Percentiles rank a stretch among this genome's conserved stretches.
These are phyloP conservation scores for Leucoraja erinaceus DNA, from an alignment of 2,113 vertebrate genomes.

Conservation along the genomic window DNA sequence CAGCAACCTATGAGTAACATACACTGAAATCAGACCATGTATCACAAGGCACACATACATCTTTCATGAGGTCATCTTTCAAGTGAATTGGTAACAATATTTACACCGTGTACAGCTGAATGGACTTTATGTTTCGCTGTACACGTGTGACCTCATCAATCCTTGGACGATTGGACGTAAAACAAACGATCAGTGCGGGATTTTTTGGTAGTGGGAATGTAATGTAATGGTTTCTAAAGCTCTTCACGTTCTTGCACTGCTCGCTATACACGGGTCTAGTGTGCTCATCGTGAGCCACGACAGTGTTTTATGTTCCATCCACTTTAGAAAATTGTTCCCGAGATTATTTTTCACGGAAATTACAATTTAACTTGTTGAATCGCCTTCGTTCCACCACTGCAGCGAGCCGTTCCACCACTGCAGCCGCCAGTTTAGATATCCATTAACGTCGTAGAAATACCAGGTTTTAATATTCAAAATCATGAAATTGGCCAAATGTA, in stretches of 20 bases:
- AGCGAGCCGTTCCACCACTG: background rate
- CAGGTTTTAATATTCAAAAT: too few species aligned
- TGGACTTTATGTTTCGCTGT: background rate
- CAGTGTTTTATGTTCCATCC: too few species aligned
- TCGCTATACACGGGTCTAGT: background rate
- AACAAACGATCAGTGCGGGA: background rate
- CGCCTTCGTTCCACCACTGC: background rate
- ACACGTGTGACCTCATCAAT: background rate
- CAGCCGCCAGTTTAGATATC: background rate
- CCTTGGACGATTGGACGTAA: background rate
- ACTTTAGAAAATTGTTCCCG: background rate
- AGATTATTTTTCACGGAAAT: background rate
- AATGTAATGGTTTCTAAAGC: background rate
- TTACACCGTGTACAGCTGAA: background rate
- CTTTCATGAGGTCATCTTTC: background rate
- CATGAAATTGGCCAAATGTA: background rate
- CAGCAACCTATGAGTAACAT: background rate
- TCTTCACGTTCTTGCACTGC: background rate
- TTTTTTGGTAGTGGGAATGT: background rate
- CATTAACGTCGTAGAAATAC: background rate
- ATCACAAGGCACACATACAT: background rate
- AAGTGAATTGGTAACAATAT: background rate
- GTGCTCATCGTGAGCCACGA: background rate
- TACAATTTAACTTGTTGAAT: background rate
- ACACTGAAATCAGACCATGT: background rate